A percentile compares a stretch with the other conserved stretches of the same genome.
These are phyloP conservation scores for Danio kyathit DNA, from an alignment of 2,797 vertebrate genomes.

Conservation along the genomic window DNA sequence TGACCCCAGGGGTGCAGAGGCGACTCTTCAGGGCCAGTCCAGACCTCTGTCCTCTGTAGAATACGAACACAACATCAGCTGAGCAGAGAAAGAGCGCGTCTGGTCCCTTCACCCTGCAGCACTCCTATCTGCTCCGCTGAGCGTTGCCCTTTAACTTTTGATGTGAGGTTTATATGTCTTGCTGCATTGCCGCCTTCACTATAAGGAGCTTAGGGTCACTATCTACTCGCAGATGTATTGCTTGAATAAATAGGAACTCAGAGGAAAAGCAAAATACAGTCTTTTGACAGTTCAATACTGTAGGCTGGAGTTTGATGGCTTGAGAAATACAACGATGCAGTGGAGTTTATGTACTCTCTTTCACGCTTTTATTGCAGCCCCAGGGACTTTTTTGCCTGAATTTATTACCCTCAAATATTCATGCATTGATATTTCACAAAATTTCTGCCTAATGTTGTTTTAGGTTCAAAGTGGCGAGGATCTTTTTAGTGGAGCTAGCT, in stretches of 20 bases:
- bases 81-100: slow-evolving; percentile 9
- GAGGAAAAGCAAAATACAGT: slow-evolving; percentile 23
- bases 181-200: slow-evolving; percentile 1
- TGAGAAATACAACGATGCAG: slow-evolving; percentile 5
- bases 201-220: slow-evolving; percentile 36
- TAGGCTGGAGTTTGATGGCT: not conserved
- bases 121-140: slow-evolving; percentile 30
- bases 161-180: slow-evolving; percentile 51
- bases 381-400: not conserved
- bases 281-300: not conserved
- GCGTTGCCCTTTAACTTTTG: slow-evolving; percentile 40
- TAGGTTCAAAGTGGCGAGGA: not conserved
- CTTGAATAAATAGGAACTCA: slow-evolving; percentile 20
- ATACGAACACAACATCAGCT: slow-evolving; percentile 11
- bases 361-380: not conserved
- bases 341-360: not conserved
- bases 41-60: not conserved
- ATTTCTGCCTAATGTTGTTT: slow-evolving; percentile 1
- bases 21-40: not conserved
- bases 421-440: not conserved
- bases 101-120: slow-evolving; percentile 3
- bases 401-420: not conserved
- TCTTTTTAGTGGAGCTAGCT: slow-evolving; percentile 6
- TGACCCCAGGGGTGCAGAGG: not conserved
- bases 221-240: slow-evolving; percentile 37